Base-by-base conservation (phyloP, 2,888 invertebrate genomes). In the Sesia bembeciformis region DNA sequence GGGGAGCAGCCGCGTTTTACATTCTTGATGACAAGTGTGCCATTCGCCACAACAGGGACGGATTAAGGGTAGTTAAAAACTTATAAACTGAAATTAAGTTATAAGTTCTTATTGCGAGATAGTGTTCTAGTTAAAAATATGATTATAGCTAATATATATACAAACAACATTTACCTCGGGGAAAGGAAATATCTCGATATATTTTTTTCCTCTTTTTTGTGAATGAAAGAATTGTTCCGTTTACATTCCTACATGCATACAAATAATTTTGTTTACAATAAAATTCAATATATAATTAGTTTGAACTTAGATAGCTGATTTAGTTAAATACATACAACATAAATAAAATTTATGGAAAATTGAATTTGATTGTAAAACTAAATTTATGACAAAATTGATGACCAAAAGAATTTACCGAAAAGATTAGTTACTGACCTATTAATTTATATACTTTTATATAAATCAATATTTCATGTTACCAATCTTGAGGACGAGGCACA, bases 11-110 rank as follows among this genome's bases (percentile, higher is more conserved):
- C 71, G 74, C 70, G 78, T 81, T 88, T 87, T 86, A 88, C 82
- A 87, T 81, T 80, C 86, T 76, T 74, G 90, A 84, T 89, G 90
- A 90, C 90, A 90, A 79, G 74, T 81, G 67, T 73, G 70, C 81
- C 83, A 79, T 83, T 81, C 78, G 75, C 76, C 74, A 73, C 55
- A 55, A 56, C 82, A 81, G 87, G 68, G 58, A 50, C 65, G 78
- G 4, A 46, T n/a, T 23, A 46, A 23, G 46, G 46, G 46, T 46
- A 23, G 46, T 4, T 46, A 23, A 23, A 23, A 23, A 23, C 23
- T 23, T 23, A 23, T 23, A 23, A 23, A 23, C 23, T 23, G 23
- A 23, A 23, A 23, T 23, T 23, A 23, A 23, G 23, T 23, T 23
- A 1, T 23, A 23, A 1, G 23, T 23, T 1, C 2, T 23, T 23